Evolutionary conservation across 1,140 invertebrate genomes (phyloP).

Genomic region (Arion vulgaris): DNA sequence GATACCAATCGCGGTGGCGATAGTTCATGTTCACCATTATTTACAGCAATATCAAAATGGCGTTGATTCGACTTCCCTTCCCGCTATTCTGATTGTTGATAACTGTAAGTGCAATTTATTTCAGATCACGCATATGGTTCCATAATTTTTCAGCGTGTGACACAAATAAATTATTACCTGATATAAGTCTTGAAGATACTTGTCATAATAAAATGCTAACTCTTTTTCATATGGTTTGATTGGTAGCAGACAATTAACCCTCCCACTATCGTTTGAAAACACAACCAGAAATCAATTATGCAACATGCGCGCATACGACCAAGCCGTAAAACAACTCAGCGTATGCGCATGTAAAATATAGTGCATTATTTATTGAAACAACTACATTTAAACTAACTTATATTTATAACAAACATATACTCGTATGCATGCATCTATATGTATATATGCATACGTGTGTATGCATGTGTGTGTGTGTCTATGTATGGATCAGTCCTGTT

Average conservation of each 20-base stretch:
- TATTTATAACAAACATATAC: background rate
- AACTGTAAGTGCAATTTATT: background rate
- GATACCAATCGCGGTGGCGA: background rate
- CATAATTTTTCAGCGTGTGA: no score
- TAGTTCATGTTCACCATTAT: background rate
- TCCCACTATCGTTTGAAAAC: no score
- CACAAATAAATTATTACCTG: no score
- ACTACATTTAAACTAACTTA: background rate
- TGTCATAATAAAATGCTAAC: no score
- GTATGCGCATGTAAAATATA: background rate
- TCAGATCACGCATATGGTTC: no score
- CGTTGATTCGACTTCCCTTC: slow-evolving; percentile 3
- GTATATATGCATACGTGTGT: background rate
- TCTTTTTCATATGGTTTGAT: no score
- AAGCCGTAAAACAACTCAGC: background rate
- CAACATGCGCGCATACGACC: no score
- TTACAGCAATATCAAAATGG: slow-evolving; percentile 7
- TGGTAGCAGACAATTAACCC: no score
- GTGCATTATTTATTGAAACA: background rate
- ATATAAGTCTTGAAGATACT: no score
- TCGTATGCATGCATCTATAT: background rate
- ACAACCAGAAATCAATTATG: no score
- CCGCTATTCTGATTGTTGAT: background rate
- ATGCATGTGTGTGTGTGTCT: background rate
- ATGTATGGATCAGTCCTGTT: no score